Base-by-base conservation (phyloP, 64 coral and sea anemone genomes). In the Actinia equina region DNA sequence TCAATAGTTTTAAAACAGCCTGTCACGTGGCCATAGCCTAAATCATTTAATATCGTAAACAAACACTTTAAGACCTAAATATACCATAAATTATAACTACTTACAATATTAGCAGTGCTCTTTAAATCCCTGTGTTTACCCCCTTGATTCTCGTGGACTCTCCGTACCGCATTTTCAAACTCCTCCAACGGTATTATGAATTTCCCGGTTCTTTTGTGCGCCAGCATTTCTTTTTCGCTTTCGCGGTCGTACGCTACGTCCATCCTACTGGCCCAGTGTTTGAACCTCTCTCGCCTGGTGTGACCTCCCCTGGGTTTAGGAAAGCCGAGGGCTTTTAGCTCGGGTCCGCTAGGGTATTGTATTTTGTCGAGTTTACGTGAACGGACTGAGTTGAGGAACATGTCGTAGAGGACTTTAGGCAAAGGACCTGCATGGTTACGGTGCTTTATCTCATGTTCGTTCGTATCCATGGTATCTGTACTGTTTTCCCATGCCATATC, bases 241-340 rank as follows among this genome's bases (percentile, higher is more conserved):
- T 93, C 85, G 4, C 61, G 15, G 67, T 97, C 91, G 18, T 85
- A 88, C 53, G 67, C 20, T 71, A 93, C 56, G 82, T 97, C 91
- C 94, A 97, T 97, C 44, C 94, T 87, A 49, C 90, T 88, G 30
- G 94, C 91, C 94, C 94, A 97, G 70, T 90, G 88, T 58, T 97
- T 97, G 23, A 97, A 97, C 53, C 80, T 92, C 82, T 97, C 94
- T 55, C 94, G 67, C 63, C 94, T 83, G 20, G 94, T 90, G 26
- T 89, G 82, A 44, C 94, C 91, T 61, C 91, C 94, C 46, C 86
- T 93, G 0, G 94, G 94, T 97, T 93, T 97, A 51, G 94, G 94
- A 86, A 97, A 97, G 67, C 94, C 94, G 63, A 90, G 81, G 69
- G 91, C 91, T 88, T 97, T 97, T 25, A 97, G 70, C 27, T 93